These are phyloP conservation scores for Calameuta pallipes DNA, from an alignment of 2,888 invertebrate species.

Conservation along the genomic window DNA sequence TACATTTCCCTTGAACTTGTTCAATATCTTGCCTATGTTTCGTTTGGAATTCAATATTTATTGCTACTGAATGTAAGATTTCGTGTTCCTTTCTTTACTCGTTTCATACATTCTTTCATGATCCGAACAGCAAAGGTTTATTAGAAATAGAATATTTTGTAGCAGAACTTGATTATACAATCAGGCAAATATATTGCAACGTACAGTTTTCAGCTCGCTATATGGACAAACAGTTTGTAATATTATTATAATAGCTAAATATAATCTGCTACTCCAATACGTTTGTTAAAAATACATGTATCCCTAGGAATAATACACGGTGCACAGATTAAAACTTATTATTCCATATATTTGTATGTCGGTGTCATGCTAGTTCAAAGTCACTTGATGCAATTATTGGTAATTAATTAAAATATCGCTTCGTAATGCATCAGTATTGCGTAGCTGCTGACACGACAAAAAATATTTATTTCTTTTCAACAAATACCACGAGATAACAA, in stretches of 20 bases:
- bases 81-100: background rate
- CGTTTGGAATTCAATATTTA: conserved; percentile 34
- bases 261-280: conserved; percentile 34
- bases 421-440: background rate
- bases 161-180: no score
- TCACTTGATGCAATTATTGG: no score
- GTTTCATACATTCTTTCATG: conserved; percentile 26
- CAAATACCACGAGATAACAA: conserved; percentile 33
- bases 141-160: background rate
- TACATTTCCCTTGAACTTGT: conserved; percentile 38
- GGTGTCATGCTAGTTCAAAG: no score
- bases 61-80: conserved; percentile 29
- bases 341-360: no score
- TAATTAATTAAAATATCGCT: no score
- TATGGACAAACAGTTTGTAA: no score
- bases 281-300: conserved; percentile 40
- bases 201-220: no score
- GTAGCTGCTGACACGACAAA: conserved; percentile 26
- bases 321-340: background rate
- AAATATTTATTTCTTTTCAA: conserved; percentile 29
- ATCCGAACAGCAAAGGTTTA: conserved; percentile 23
- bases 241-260: conserved; percentile 39
- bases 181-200: no score
- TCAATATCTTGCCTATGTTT: conserved; percentile 35
- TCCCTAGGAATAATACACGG: conserved; percentile 21